Conservation (phyloP, 2,113 vertebrate genomes). For the Labrus mixtus region DNA sequence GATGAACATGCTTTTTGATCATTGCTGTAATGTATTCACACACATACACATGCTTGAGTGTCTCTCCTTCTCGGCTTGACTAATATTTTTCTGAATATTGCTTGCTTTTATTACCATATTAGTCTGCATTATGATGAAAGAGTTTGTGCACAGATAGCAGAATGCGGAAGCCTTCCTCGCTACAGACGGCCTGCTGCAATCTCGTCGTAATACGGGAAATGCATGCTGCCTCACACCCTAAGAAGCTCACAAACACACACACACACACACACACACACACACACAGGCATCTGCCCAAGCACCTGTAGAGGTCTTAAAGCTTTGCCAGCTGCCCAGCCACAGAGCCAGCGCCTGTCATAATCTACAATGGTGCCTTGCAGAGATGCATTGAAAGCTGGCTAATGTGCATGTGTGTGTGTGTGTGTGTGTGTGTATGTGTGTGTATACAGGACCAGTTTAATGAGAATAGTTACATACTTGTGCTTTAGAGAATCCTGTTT, state of each 20-base stretch:
- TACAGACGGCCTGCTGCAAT: conserved; percentile 66
- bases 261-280: conserved; percentile 13
- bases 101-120: conserved; percentile 67
- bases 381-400: conserved; percentile 31
- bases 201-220: conserved; percentile 71
- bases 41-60: conserved; percentile 36
- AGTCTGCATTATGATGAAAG: conserved; percentile 64
- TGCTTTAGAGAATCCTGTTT: conserved; percentile 50
- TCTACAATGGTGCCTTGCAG: conserved; percentile 30
- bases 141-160: conserved; percentile 32
- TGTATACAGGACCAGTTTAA: conserved; percentile 10
- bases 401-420: background rate
- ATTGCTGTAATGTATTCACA: conserved; percentile 52
- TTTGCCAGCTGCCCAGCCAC: conserved; percentile 50
- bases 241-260: conserved; percentile 16
- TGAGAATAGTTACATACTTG: conserved; percentile 34
- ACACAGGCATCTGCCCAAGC: conserved; percentile 64
- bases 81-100: conserved; percentile 40
- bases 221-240: conserved; percentile 65
- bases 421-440: background rate
- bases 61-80: conserved; percentile 37
- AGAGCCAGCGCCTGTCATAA: conserved; percentile 43
- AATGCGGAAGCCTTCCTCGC: conserved; percentile 28
- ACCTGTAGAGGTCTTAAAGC: conserved; percentile 71
- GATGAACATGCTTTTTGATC: conserved; percentile 37